Base-by-base conservation (phyloP, 1,140 invertebrate species). In the Eriosoma lanigerum region DNA sequence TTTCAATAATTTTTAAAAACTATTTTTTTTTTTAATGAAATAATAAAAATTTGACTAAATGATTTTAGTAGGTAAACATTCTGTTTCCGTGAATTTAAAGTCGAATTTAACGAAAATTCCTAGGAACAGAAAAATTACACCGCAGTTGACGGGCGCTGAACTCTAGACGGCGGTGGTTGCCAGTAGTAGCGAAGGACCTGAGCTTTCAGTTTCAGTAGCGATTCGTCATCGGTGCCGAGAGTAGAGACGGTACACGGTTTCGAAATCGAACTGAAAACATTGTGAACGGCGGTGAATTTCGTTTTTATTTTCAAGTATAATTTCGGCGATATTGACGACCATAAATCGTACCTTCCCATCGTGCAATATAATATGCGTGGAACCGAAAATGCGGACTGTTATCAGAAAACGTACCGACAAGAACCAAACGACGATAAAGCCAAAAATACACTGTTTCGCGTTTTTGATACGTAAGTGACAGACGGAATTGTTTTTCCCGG, bases 151-250 rank as follows among this genome's bases (percentile, higher is more conserved):
- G 38, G 44, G 66, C 66, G 66, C 44, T 68, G 38, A 68, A 68
- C 64, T 68, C 48, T 68, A 9, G 32, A 68, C 66, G 44, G 66
- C 21, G 44, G 44, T 48, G n/a, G n/a, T n/a, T n/a, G n/a, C n/a
- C 19, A 21, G 12, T 12, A 15, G 26, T 26, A 68, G 26, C 66
- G 66, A 48, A 68, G 38, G 38, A 68, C 38, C 48, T 48, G 44
- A 68, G 44, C 66, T 68, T 68, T 68, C 38, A 46, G 66, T 48
- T 68, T 68, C 66, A 68, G 66, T 68, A 68, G 66, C 44, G 15
- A 48, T 68, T 44, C 44, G 66, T 68, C 66, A 68, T 48, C 24
- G 44, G 66, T 48, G 21, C 44, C 66, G 66, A 68, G 21, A 46
- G 66, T 68, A 24, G n/a, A n/a, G n/a, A 21, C 38, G 21, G 32